Evolutionary conservation across 2,888 invertebrate genomes (phyloP).

Genomic region (Nephrotoma appendiculata): DNA sequence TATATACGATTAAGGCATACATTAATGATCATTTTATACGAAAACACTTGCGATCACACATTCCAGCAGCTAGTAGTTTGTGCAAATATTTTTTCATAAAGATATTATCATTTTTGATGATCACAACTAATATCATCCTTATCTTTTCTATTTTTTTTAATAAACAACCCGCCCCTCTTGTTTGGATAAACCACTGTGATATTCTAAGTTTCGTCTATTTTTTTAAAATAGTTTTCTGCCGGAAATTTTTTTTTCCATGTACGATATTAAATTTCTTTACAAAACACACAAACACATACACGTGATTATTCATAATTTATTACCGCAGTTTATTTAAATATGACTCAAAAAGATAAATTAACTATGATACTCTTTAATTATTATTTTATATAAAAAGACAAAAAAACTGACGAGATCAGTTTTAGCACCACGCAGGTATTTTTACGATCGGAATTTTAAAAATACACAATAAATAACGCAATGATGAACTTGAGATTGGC

Average conservation of each 20-base stretch:
- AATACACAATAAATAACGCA: background rate
- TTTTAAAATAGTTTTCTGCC: background rate
- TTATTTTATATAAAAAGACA: background rate
- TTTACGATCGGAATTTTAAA: background rate
- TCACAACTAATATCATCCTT: background rate
- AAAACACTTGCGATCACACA: background rate
- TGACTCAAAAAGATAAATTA: background rate
- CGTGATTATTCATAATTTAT: background rate
- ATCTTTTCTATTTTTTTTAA: background rate
- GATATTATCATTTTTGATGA: background rate
- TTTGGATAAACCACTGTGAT: too few species aligned
- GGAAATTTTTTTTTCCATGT: background rate
- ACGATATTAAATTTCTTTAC: background rate
- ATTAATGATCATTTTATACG: background rate
- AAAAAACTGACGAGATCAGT: background rate
- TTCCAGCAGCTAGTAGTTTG: background rate
- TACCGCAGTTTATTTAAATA: background rate
- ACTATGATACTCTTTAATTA: background rate
- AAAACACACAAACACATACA: background rate
- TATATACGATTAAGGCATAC: too few species aligned
- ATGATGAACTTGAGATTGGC: background rate
- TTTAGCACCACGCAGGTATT: background rate
- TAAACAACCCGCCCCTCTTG: background rate
- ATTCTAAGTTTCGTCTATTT: too few species aligned
- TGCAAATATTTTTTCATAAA: background rate